phyloP scores from a whole-genome alignment of 2,888 invertebrate species.

The Athalia cordata region DNA sequence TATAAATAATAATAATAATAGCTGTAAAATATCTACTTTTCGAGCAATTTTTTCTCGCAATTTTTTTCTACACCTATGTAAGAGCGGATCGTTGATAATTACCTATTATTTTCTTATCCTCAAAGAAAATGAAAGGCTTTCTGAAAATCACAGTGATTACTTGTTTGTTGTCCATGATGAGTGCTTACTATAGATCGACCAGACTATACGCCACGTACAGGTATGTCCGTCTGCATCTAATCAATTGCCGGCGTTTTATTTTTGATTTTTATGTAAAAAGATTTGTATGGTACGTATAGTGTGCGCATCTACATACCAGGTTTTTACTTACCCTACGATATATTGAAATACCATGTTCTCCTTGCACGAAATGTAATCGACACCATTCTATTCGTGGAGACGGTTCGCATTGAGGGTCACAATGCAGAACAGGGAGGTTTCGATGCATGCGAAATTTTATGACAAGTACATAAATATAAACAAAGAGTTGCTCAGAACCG shows the following conservation, averaged over 20 bases:
- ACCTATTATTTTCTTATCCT: not conserved
- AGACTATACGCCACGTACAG: not conserved
- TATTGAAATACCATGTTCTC: not conserved
- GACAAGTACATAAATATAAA: conserved; percentile 32
- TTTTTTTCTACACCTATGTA: no score
- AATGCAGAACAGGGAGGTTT: not conserved
- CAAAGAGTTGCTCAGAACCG: conserved; percentile 11
- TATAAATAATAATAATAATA: no score
- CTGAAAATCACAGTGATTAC: conserved; percentile 3
- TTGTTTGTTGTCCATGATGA: conserved; percentile 11
- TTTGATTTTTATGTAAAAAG: not conserved
- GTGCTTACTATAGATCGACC: not conserved
- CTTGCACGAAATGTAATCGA: not conserved
- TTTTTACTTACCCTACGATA: not conserved
- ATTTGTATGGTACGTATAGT: not conserved
- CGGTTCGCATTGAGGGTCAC: not conserved
- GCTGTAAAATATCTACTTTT: no score
- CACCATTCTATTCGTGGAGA: not conserved
- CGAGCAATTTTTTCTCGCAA: no score
- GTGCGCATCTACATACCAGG: not conserved
- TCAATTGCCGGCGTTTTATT: conserved; percentile 4
- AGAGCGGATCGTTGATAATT: not conserved
- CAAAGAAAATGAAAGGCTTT: conserved; percentile 1
- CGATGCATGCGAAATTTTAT: conserved; percentile 9
- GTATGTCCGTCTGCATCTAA: conserved; percentile 7